Evolutionary conservation across 2,888 invertebrate species (phyloP), one percentile per base, ranked within the genome.

Genomic region (Chromoteleia sp.): DNA sequence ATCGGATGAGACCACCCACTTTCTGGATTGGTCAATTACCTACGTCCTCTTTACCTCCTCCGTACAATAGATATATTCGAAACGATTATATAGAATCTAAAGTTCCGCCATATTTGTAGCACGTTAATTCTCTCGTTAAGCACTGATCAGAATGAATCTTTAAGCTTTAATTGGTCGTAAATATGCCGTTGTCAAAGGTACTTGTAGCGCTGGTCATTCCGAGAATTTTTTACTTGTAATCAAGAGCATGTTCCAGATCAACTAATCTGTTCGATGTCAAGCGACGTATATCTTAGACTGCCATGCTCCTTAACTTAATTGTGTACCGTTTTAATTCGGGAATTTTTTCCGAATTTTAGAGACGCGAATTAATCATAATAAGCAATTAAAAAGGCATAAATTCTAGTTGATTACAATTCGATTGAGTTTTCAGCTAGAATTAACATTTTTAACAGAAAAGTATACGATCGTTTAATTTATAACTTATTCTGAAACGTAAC

Each of bases 1-100:
- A 84, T 84, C 85, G 65, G 52, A 59, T 59, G 79, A 76, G 89
- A 89, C 89, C 89, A 89, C 89, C 89, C 89, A 89, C 86, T 85
- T 83, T 84, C 81, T 84, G 85, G 85, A 85, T 86, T 84, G 83
- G 84, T 83, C 79, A 84, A 86, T 86, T 84, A 83, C 71, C 70
- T 74, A 14, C 81, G 71, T 81, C 68, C 67, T 78, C 68, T 73
- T 83, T 71, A 33, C 75, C 61, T 75, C 58, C 63, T 65, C 70
- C 33, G 43, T 73, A 71, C 65, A 74, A 73, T 74, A 50, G 50
- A 81, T 67, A 75, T 75, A 81, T 76, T 73, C 65, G 29, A 61
- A 56, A 45, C 45, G 68, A 63, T 79, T 70, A 61, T 54, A 58
- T 58, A 45, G 65, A 75, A 70, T 71, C 70, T 78, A 19, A 70